Conservation (phyloP, 1,140 invertebrate genomes). For the Drosophila paulistorum region DNA sequence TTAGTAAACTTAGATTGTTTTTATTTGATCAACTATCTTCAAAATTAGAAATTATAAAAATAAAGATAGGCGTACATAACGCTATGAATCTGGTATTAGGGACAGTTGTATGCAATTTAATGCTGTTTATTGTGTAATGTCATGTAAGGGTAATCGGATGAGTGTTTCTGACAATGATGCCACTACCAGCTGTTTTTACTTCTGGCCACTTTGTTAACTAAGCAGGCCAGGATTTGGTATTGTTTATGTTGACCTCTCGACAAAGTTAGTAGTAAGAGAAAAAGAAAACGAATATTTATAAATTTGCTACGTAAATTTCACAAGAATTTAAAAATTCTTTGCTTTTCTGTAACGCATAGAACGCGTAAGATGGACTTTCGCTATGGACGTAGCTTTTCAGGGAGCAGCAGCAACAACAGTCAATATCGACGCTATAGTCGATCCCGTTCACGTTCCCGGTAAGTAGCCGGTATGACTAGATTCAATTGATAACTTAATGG, state of each 20-base stretch:
- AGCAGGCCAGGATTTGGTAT: constrained; percentile 6
- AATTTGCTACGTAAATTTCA: too few species aligned
- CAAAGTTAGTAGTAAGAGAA: background rate
- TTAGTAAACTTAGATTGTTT: too few species aligned
- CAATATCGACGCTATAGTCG: constrained; percentile 61
- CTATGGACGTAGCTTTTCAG: constrained; percentile 61
- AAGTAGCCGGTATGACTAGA: constrained; percentile 7
- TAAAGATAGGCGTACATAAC: too few species aligned
- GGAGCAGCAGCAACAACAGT: constrained; percentile 30
- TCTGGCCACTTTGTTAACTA: background rate
- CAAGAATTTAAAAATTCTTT: background rate
- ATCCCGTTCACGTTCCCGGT: constrained; percentile 71
- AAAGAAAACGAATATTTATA: background rate
- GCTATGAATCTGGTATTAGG: too few species aligned
- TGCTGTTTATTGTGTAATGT: background rate
- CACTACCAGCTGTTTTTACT: background rate
- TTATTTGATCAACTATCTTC: too few species aligned
- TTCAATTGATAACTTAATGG: background rate
- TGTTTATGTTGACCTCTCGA: background rate
- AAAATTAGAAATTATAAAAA: too few species aligned
- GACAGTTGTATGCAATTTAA: too few species aligned
- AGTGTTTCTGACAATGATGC: background rate
- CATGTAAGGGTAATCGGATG: background rate
- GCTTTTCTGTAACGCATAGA: background rate
- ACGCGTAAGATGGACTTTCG: constrained; percentile 61